Conservation (phyloP, 2,888 invertebrate species). For the Ophion obscuratus region DNA sequence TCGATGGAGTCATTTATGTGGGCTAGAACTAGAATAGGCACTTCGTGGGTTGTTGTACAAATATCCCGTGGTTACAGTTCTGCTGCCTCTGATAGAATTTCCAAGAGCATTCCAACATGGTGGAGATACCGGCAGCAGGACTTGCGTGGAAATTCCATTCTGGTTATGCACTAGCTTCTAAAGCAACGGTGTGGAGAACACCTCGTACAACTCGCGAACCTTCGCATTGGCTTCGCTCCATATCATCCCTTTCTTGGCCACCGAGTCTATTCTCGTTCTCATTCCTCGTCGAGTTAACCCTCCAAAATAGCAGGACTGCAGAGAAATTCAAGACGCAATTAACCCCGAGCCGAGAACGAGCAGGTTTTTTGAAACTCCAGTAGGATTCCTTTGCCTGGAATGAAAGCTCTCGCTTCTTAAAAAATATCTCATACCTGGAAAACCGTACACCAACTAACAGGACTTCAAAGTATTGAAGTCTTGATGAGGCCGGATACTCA, state of each 20-base stretch:
- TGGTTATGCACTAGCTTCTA: conserved; percentile 35
- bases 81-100: conserved; percentile 42
- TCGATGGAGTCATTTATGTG: neutral
- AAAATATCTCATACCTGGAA: neutral
- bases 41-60: conserved; percentile 28
- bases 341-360: conserved; percentile 54
- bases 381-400: conserved; percentile 15
- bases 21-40: conserved; percentile 15
- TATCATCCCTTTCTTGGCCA: conserved; percentile 52
- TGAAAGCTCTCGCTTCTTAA: conserved; percentile 27
- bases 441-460: neutral
- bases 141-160: conserved; percentile 48
- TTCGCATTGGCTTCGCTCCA: conserved; percentile 23
- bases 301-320: conserved; percentile 10
- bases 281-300: conserved; percentile 53
- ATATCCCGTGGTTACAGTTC: conserved; percentile 30
- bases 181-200: conserved; percentile 32
- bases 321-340: conserved; percentile 60
- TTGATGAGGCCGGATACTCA: neutral
- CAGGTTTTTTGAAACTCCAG: conserved; percentile 25
- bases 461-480: neutral
- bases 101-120: conserved; percentile 43
- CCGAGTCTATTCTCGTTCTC: conserved; percentile 32
- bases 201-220: conserved; percentile 11
- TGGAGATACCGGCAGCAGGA: conserved; percentile 36